Percentiles rank a stretch among this genome's conserved stretches.
phyloP scores from a whole-genome alignment of 2,888 invertebrate genomes.

The Euzophera pinguis region DNA sequence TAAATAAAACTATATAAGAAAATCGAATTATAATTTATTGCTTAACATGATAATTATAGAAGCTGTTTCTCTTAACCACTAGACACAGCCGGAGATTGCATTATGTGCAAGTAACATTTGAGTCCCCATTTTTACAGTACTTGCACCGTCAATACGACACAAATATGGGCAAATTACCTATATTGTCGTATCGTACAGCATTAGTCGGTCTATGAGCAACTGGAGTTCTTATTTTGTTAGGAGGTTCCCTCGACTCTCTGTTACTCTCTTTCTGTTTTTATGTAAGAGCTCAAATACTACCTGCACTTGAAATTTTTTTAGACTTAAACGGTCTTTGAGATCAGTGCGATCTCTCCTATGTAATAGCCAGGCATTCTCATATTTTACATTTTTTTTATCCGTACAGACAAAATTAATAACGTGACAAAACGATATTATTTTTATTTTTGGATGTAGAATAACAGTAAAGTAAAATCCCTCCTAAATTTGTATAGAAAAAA shows the following conservation, averaged over 20 bases:
- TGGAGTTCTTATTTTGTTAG: neutral
- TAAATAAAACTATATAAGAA: too few species aligned
- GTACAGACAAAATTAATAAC: too few species aligned
- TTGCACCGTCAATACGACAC: neutral
- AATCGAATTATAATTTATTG: neutral
- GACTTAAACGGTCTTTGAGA: neutral
- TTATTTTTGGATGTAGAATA: too few species aligned
- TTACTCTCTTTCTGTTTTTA: too few species aligned
- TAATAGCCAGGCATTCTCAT: constrained; percentile 34
- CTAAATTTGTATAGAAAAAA: too few species aligned
- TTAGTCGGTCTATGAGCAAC: neutral
- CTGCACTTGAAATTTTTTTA: neutral
- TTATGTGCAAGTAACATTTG: neutral
- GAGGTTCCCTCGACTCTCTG: too few species aligned
- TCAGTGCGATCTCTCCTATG: neutral
- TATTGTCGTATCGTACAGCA: neutral
- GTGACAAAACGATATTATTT: too few species aligned
- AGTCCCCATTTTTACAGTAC: neutral
- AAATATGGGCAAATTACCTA: too few species aligned
- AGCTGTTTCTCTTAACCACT: neutral
- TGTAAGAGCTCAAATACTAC: neutral
- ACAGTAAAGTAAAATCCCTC: too few species aligned
- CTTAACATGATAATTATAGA: neutral
- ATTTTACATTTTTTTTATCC: too few species aligned
- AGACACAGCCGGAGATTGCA: neutral